Evolutionary conservation across 2,113 vertebrate species (phyloP).

Genomic region (Erinaceus europaeus): DNA sequence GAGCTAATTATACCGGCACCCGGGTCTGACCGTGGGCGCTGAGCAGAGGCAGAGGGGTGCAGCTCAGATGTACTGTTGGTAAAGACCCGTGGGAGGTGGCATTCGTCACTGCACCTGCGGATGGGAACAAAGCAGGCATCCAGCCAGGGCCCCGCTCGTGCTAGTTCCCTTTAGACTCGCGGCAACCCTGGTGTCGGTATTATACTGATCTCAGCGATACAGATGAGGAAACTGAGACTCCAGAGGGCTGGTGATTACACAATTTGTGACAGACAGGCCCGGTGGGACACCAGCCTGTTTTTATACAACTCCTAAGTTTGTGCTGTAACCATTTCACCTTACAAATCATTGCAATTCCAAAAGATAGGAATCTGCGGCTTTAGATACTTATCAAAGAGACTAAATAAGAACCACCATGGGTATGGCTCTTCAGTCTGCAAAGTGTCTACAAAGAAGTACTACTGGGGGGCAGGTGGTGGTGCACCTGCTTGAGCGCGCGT

Average conservation of each 20-base stretch:
- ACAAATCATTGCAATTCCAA: not conserved
- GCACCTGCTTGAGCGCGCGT: too few species aligned
- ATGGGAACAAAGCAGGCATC: conserved; percentile 22
- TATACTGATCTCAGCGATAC: not conserved
- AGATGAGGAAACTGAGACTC: not conserved
- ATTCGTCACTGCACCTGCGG: conserved; percentile 59
- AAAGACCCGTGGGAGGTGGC: conserved; percentile 59
- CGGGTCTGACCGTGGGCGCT: conserved; percentile 73
- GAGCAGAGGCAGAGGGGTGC: conserved; percentile 63
- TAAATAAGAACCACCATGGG: not conserved
- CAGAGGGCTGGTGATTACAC: not conserved
- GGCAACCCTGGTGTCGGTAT: not conserved
- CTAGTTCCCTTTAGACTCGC: not conserved
- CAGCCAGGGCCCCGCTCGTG: conserved; percentile 33
- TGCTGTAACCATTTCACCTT: too few species aligned
- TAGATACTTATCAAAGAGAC: not conserved
- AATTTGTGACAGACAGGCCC: not conserved
- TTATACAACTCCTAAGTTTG: not conserved
- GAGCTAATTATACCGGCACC: conserved; percentile 69
- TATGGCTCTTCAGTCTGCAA: not conserved
- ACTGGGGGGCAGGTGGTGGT: too few species aligned
- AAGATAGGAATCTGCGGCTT: not conserved
- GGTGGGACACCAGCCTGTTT: not conserved
- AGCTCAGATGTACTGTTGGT: conserved; percentile 40
- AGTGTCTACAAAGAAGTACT: not conserved